Evolutionary conservation across 1,140 invertebrate genomes (phyloP), one percentile per base, ranked within the genome.

Genomic region (Lordiphosa mommai): DNA sequence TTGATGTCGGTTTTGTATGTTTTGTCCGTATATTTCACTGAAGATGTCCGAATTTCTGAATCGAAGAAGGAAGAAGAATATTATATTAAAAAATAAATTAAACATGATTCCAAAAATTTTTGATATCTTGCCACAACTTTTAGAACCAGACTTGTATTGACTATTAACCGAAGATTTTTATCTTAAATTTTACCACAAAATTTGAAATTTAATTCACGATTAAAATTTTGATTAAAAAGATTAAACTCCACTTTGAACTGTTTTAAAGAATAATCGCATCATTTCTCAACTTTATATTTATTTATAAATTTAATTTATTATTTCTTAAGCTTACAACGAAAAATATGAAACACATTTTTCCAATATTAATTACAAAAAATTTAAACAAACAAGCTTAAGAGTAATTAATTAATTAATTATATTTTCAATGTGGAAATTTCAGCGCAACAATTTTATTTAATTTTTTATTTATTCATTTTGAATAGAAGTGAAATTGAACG

Each of bases 311-410:
- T 71, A 71, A 74, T 82, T 66, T 63, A 71, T 55, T 82, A 71
- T 61, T 61, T 34, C 13, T 38, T 72, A 68, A 79, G 34, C 55
- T 61, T 74, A 79, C 34, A 70, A 57, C 55, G 52, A 77, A 64
- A 68, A 55, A 68, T 59, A 72, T 72, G 58, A 72, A 51, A 72
- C 56, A 52, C 73, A 52, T 65, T 68, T 76, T 64, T 64, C 20
- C 48, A 53, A 59, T 69, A 60, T 43, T 32, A 47, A 52, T 67
- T 67, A 67, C 53, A 59, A 64, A 67, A 57, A 67, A 65, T 12
- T 53, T 76, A 82, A 82, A 76, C 77, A 82, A 82, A 84, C 77
- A 84, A 82, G 61, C 76, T 84, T 84, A 67, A 43, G 34, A 36
- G 14, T 70, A 49, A 43, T 23, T 55, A 33, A 47, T 48, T 30